Evolutionary conservation across 2,797 vertebrate species (phyloP), one percentile per base, ranked within the genome.

Genomic region (Yasuhikotakia modesta): DNA sequence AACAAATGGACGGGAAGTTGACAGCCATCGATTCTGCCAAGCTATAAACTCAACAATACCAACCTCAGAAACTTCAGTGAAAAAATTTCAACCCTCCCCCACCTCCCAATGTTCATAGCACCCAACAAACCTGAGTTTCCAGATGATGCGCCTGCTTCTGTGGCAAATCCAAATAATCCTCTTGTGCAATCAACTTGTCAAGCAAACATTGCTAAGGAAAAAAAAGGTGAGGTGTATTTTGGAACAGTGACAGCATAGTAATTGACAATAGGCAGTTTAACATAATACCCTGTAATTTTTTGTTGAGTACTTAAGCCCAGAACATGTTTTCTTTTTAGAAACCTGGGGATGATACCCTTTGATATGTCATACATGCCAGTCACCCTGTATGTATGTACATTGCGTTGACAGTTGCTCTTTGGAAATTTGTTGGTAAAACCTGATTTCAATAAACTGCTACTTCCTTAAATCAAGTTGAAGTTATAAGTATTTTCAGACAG

Each of bases 251-350:
- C 21, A 69, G 74, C 4, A 1, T 77, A 17, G 13, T 11, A n/a
- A 39, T 70, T 39, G 21, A 1, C 50, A 50, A 50, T 6, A 52
- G 16, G 48, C 19, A 45, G 17, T 30, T 55, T 17, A 55, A 46
- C 22, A 78, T 53, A 48, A 52, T 70, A 53, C 58, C 30, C 7
- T 78, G 4, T 45, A 55, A 43, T 78, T 70, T 5, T 48, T 24
- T 43, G 39, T 43, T 57, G 5, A 78, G 22, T 22, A 78, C n/a
- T 71, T 78, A 78, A 78, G 71, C 48, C 35, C 68, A 78, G 30
- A 78, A 55, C 60, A 71, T 32, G 10, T 70, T 52, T 19, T 52
- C 11, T 35, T 63, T 43, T 73, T 16, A 19, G 27, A 73, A 24
- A 11, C 8, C 1, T 70, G 60, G 13, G 4, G n/a, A 71, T 78